phyloP scores from a whole-genome alignment of 30 jellyfish, hydroid and myxozoan genomes.

The Pseudorhiza aurosa region DNA sequence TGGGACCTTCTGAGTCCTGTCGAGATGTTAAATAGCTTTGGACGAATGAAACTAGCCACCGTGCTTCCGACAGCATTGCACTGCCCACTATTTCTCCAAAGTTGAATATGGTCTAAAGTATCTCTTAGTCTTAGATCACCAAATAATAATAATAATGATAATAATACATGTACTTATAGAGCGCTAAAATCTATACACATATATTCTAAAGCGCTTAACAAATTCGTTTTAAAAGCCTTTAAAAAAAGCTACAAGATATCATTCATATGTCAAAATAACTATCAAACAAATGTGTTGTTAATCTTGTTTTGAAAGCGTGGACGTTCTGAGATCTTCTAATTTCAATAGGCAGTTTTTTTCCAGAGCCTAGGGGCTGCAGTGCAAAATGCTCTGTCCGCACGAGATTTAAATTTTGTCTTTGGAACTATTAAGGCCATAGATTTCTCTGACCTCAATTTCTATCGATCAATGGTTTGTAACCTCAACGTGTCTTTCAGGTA shows the following conservation, averaged over 20 bases:
- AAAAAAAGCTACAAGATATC: background rate
- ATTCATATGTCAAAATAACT: conserved; percentile 5
- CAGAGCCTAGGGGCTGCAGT: conserved; percentile 44
- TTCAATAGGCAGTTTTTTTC: conserved; percentile 49
- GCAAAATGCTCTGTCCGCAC: conserved; percentile 44
- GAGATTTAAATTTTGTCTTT: conserved; percentile 25
- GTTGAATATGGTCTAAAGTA: too few species aligned
- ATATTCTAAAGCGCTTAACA: conserved; percentile 57
- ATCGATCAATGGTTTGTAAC: conserved; percentile 17
- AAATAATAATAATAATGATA: too few species aligned
- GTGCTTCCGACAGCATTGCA: too few species aligned
- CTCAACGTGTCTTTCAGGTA: conserved; percentile 45
- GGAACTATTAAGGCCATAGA: conserved; percentile 15
- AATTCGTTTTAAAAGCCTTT: background rate
- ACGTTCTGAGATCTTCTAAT: conserved; percentile 40
- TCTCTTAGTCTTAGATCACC: too few species aligned
- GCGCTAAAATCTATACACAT: conserved; percentile 4
- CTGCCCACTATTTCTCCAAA: too few species aligned
- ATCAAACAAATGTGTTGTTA: conserved; percentile 6
- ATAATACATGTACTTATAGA: conserved; percentile 28
- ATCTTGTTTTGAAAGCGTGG: conserved; percentile 26
- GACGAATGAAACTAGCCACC: too few species aligned
- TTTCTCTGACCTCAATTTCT: background rate
- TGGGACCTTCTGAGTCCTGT: too few species aligned
- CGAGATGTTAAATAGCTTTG: too few species aligned